These are phyloP conservation scores for Meteorus cinctellus DNA, from an alignment of 2,888 invertebrate species.

Conservation along the genomic window DNA sequence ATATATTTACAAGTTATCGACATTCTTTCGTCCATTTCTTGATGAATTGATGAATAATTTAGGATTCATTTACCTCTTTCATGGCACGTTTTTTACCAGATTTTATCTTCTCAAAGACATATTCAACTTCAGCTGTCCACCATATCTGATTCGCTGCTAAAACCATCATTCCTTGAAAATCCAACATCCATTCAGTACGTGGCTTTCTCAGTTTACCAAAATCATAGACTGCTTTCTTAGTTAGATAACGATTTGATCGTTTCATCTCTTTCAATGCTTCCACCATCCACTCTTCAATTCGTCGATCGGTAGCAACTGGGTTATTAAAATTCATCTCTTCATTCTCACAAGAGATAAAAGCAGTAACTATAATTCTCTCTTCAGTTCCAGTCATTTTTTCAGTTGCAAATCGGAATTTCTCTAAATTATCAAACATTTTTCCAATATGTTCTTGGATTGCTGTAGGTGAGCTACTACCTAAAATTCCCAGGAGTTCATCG, in stretches of 20 bases:
- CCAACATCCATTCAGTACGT: conserved; percentile 91
- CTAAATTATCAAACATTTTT: conserved; percentile 96
- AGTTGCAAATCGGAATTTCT: conserved; percentile 81
- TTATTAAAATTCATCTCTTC: conserved; percentile 90
- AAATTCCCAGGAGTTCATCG: conserved; percentile 90
- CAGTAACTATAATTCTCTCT: conserved; percentile 82
- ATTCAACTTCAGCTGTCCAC: conserved; percentile 97
- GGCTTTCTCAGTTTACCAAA: conserved; percentile 82
- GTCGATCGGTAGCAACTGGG: conserved; percentile 83
- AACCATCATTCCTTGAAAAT: conserved; percentile 91
- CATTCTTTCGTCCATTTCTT: no score
- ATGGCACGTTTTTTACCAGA: conserved; percentile 89
- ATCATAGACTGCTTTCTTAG: conserved; percentile 90
- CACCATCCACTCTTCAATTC: conserved; percentile 96
- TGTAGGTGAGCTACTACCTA: conserved; percentile 88
- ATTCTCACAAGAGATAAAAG: conserved; percentile 90
- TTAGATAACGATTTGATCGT: conserved; percentile 85
- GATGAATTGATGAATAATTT: no score
- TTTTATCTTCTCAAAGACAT: conserved; percentile 84
- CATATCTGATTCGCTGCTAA: conserved; percentile 91
- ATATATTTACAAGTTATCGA: background rate
- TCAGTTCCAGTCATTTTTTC: conserved; percentile 74
- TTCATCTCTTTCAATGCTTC: conserved; percentile 89
- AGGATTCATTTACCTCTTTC: conserved; percentile 78
- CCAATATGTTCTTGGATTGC: conserved; percentile 95